Evolutionary conservation across 2,797 vertebrate species (phyloP).

Genomic region (Anisognathus igniventris): DNA sequence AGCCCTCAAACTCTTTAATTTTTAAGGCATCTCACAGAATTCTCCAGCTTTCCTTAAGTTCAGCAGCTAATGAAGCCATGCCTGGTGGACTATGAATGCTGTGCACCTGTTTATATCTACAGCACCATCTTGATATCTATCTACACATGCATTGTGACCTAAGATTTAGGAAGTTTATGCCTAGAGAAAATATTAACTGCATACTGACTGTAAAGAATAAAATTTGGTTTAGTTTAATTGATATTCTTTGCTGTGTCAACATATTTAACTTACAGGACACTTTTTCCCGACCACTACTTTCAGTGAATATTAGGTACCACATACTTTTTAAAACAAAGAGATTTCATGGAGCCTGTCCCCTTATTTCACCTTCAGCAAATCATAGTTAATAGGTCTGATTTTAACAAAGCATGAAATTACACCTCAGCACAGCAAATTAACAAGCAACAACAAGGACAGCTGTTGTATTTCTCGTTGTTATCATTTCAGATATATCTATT

Average conservation of each 20-base stretch:
- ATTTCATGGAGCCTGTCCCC: background rate
- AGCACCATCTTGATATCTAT: background rate
- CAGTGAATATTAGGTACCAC: background rate
- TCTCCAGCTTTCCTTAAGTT: background rate
- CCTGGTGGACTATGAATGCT: background rate
- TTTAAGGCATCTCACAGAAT: background rate
- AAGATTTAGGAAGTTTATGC: background rate
- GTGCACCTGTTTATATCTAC: background rate
- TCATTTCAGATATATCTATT: conserved; percentile 18
- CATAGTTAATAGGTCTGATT: conserved; percentile 21
- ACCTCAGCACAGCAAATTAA: conserved; percentile 50
- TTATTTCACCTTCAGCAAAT: conserved; percentile 41
- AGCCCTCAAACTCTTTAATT: background rate
- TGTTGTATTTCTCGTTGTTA: conserved; percentile 15
- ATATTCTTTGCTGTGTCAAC: background rate
- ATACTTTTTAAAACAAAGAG: background rate
- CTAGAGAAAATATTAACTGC: background rate
- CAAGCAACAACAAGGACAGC: background rate
- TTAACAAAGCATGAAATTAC: conserved; percentile 60
- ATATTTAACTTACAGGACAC: background rate
- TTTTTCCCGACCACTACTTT: background rate
- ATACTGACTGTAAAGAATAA: background rate
- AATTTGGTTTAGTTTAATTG: background rate
- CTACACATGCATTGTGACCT: background rate
- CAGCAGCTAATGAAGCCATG: background rate